phyloP scores from a whole-genome alignment of 2,797 vertebrate genomes.

The Somateria mollissima region DNA sequence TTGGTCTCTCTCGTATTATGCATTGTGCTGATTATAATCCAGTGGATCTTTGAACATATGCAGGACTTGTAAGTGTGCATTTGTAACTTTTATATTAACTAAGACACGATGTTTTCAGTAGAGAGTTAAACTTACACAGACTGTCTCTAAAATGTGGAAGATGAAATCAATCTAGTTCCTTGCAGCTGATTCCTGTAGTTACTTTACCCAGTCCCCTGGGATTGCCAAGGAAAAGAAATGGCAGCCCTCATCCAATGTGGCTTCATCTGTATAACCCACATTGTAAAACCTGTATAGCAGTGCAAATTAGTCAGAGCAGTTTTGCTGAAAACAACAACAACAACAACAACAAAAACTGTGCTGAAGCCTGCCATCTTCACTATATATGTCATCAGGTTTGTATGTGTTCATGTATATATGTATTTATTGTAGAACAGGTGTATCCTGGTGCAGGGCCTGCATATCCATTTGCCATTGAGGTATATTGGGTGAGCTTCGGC shows the following conservation, averaged over 20 bases:
- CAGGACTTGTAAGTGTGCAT: background rate
- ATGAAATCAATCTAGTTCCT: background rate
- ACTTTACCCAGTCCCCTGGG: background rate
- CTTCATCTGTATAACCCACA: background rate
- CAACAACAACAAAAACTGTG: background rate
- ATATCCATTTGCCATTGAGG: background rate
- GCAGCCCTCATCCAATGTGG: background rate
- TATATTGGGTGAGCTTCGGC: background rate
- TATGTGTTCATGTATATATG: background rate
- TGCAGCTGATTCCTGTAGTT: background rate
- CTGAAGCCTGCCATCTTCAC: background rate
- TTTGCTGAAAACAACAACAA: background rate
- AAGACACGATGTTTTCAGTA: background rate
- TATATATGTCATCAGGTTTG: no score
- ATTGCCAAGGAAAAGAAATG: background rate
- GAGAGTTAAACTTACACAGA: background rate
- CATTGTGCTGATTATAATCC: background rate
- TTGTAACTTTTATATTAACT: background rate
- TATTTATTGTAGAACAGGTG: background rate
- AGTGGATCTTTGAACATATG: background rate
- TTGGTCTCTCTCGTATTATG: background rate
- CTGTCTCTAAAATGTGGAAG: background rate
- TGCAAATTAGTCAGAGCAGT: background rate
- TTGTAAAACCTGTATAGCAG: background rate
- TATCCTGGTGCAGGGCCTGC: background rate